phyloP scores from a whole-genome alignment of 1,140 invertebrate genomes.

The Cyclargus thomasi region DNA sequence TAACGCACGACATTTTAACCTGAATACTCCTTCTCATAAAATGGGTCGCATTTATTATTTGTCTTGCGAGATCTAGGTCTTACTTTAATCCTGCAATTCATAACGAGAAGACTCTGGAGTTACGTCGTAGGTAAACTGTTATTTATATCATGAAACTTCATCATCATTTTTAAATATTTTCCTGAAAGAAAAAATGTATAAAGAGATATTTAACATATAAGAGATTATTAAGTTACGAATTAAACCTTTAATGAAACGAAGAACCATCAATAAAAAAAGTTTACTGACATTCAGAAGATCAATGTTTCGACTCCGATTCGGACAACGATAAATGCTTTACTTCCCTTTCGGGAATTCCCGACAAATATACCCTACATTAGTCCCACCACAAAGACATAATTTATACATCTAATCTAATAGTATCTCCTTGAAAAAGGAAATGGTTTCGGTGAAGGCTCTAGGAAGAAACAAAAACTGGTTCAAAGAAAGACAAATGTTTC shows the following conservation, averaged over 20 bases:
- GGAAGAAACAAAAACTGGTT: too few species aligned
- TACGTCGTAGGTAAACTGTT: neutral
- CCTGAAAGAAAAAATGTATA: too few species aligned
- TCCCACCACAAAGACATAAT: neutral
- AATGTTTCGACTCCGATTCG: neutral
- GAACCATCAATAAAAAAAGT: neutral
- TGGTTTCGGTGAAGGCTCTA: too few species aligned
- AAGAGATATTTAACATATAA: too few species aligned
- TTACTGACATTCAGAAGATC: neutral
- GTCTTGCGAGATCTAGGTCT: neutral
- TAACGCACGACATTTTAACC: slow-evolving; percentile 9
- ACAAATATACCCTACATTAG: neutral
- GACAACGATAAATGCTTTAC: neutral
- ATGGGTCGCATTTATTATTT: slow-evolving; percentile 14
- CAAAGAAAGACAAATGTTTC: neutral
- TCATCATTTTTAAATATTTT: too few species aligned
- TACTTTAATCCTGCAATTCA: neutral
- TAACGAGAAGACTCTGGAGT: neutral
- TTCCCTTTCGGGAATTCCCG: neutral
- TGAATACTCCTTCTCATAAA: slow-evolving; percentile 1
- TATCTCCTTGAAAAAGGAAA: neutral
- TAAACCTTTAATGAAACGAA: too few species aligned
- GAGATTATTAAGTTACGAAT: too few species aligned
- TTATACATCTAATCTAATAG: neutral
- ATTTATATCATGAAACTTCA: neutral